Conservation (phyloP, 1,140 invertebrate species). For the Pseudomyrmex dendroicus region DNA sequence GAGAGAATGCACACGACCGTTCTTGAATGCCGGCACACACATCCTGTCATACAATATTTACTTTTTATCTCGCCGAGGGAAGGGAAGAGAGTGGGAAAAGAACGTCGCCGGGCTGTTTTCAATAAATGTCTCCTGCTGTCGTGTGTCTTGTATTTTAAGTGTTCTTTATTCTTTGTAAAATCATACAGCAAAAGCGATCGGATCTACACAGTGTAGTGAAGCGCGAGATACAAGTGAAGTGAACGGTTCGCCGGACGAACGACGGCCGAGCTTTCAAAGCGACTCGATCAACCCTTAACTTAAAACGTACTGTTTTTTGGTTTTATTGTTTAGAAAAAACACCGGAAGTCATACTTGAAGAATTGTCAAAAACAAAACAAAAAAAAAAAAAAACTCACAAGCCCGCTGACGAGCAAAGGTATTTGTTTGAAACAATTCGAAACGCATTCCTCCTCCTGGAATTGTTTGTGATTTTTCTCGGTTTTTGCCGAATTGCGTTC, state of each 20-base stretch:
- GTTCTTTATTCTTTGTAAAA: constrained; percentile 79
- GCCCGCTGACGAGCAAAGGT: too few species aligned
- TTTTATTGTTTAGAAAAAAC: too few species aligned
- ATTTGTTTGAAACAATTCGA: too few species aligned
- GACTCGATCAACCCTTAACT: too few species aligned
- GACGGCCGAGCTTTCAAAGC: constrained; percentile 35
- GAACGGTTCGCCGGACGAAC: constrained; percentile 67
- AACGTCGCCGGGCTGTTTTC: neutral
- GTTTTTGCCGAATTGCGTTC: neutral
- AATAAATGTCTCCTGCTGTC: constrained; percentile 49
- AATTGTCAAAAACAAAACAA: too few species aligned
- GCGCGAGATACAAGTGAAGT: constrained; percentile 73
- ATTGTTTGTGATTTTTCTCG: neutral
- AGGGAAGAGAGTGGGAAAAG: neutral
- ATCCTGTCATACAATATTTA: neutral
- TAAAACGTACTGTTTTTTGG: too few species aligned
- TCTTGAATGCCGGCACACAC: neutral
- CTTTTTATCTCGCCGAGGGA: neutral
- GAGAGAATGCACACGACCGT: neutral
- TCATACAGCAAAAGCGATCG: constrained; percentile 77
- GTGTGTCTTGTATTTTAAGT: constrained; percentile 64
- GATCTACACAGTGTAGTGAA: constrained; percentile 75
- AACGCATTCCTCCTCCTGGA: neutral
- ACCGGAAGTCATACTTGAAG: too few species aligned
- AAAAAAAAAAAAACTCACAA: too few species aligned